Evolutionary conservation across 1,140 invertebrate genomes (phyloP), one percentile per base, ranked within the genome.

Genomic region (Colletes latitarsis): DNA sequence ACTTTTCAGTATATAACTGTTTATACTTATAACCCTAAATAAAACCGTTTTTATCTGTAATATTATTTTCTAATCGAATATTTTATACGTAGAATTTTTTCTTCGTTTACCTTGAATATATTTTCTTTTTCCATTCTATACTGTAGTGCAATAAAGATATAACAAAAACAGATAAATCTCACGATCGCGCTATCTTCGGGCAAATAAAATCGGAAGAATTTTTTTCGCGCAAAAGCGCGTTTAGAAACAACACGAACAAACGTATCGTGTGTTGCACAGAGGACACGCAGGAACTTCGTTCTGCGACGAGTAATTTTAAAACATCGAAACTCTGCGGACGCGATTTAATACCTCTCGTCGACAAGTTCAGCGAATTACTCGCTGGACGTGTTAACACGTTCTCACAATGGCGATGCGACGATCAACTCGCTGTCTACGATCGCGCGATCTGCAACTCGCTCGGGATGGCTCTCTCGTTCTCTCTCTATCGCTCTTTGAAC

Each of bases 271-370:
- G 46, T 30, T 41, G 17, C 43, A n/a, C 49, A 57, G 53, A 62
- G 63, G 43, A 63, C 72, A 58, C 67, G 60, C 57, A 46, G 53
- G 4, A 73, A 81, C 55, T 71, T 41, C 75, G 58, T 49, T 69
- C 17, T 58, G 55, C 67, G 19, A 68, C 52, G 70, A 86, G 53
- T 60, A 70, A 75, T 85, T 85, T 71, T 66, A 60, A 82, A 86
- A 86, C 74, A 83, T 86, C 70, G 67, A 76, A 82, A 79, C 70
- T 85, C 68, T n/a, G 21, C 60, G 75, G 60, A 69, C 53, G 39
- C 81, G 81, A 82, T 86, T 82, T 72, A 85, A 86, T 62, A 63
- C 53, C 57, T 57, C 15, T 55, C 15, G 21, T 43, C 53, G 43
- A 63, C 62, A 55, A 71, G 67, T 63, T 80, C 43, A 57, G 64